phyloP scores from a whole-genome alignment of 2,113 vertebrate genomes.

The Toxotes chatareus region DNA sequence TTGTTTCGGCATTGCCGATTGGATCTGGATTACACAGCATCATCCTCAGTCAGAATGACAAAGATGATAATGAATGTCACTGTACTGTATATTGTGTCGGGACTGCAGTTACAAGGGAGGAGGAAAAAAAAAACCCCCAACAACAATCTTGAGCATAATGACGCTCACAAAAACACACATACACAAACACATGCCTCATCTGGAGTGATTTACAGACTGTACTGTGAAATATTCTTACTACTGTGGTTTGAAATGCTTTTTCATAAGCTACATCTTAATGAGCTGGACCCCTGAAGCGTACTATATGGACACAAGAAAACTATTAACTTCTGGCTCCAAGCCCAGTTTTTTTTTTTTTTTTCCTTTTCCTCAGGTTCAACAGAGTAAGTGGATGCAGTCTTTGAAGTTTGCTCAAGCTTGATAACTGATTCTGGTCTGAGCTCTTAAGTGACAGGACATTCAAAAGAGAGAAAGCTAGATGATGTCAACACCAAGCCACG shows the following conservation, averaged over 20 bases:
- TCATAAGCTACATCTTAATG: constrained; percentile 34
- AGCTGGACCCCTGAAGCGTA: constrained; percentile 14
- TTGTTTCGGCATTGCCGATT: constrained; percentile 61
- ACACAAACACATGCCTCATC: neutral
- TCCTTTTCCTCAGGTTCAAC: constrained; percentile 12
- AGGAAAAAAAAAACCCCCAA: neutral
- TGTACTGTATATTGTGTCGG: neutral
- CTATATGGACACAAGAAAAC: constrained; percentile 32
- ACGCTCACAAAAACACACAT: neutral
- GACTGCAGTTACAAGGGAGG: neutral
- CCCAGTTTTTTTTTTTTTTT: neutral
- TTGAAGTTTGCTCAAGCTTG: constrained; percentile 59
- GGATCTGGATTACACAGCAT: constrained; percentile 42
- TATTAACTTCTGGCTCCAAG: constrained; percentile 31
- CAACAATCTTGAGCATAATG: neutral
- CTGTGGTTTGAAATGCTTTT: constrained; percentile 5
- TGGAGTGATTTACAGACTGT: neutral
- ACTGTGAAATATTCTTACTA: constrained; percentile 1
- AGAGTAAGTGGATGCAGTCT: constrained; percentile 27
- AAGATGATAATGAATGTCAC: constrained; percentile 34
- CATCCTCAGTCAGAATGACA: constrained; percentile 37
- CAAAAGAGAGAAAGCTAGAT: constrained; percentile 41
- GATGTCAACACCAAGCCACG: constrained; percentile 24
- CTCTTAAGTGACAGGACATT: constrained; percentile 53
- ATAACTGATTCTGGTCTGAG: constrained; percentile 53